Base-by-base conservation (phyloP, 2,888 invertebrate genomes). In the Muscina levida region DNA sequence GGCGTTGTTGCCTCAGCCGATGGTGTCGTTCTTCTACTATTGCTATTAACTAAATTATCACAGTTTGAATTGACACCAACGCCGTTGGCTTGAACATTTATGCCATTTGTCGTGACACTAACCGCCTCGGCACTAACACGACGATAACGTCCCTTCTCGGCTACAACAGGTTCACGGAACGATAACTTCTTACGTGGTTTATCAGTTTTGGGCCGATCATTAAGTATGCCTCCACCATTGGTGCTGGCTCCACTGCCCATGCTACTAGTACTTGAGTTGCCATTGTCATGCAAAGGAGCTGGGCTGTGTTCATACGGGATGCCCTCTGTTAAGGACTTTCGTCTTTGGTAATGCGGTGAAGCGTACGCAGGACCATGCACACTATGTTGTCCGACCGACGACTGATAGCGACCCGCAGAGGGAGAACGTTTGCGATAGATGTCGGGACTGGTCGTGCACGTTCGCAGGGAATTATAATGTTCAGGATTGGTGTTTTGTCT, bases 121-220 rank as follows among this genome's bases (percentile, higher is more conserved):
- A 44, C 42, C 15, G 42, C 24, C 46, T 76, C 72, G 6, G 59
- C 42, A 56, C 87, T 88, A 77, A 86, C 86, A 6, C 85, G 84
- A 3, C 85, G 82, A n/a, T 76, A 22, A 51, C 80, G 46, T 11
- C 72, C 71, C 46, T 83, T 83, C 11, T 85, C 85, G 19, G 87
- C 87, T 67, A 89, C 89, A 51, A 90, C 86, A 2, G 97, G 97
- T 86, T 97, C 96, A 79, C 96, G 94, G 90, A 97, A 97, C 8
- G 96, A 97, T 11, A 97, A 91, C 89, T 97, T 97, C 89, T 97
- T 97, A 72, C 96, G 92, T 0, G 96, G 96, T 84, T 94, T 90
- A 67, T 88, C 88, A 26, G 87, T 85, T 79, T 88, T 89, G 46
- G 89, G 87, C 5, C 87, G 87, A 67, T 89, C 89, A 75, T 84